phyloP scores from a whole-genome alignment of 1,140 invertebrate genomes.

The Brachionus calyciflorus region DNA sequence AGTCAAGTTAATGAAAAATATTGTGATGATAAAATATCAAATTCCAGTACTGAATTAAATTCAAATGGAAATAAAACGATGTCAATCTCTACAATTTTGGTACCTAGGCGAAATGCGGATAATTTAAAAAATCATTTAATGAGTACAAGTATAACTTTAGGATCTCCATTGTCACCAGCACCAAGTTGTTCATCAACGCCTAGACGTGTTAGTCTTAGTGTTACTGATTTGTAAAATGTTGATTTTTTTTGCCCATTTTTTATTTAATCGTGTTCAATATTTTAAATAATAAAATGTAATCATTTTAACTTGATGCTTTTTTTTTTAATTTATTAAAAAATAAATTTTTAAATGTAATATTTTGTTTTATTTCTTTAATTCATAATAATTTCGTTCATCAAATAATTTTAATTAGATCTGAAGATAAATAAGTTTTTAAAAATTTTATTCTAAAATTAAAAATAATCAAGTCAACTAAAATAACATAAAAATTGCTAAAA shows the following conservation, averaged over 20 bases:
- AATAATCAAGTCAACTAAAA: slow-evolving; percentile 18
- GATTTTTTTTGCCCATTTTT: background rate
- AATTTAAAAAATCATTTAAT: background rate
- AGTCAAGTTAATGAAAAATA: background rate
- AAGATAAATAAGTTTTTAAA: background rate
- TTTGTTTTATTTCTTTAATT: slow-evolving; percentile 17
- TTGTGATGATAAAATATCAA: background rate
- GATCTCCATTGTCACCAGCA: background rate
- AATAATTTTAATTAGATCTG: background rate
- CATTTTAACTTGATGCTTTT: no score
- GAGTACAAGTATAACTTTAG: background rate
- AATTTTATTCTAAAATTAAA: slow-evolving; percentile 40
- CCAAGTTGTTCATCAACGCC: background rate
- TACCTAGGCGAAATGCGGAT: background rate
- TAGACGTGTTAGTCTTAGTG: slow-evolving; percentile 42
- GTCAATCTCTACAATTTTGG: background rate
- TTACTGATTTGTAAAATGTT: slow-evolving; percentile 40
- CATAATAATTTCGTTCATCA: background rate
- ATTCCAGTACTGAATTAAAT: no score
- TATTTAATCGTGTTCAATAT: no score
- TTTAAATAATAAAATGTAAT: no score
- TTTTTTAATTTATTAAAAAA: no score
- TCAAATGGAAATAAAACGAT: background rate
- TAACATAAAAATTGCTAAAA: background rate
- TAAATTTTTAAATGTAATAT: no score